A percentile compares a stretch with the other conserved stretches of the same genome.
phyloP scores from a whole-genome alignment of 2,113 vertebrate genomes.

The Trichechus manatus region DNA sequence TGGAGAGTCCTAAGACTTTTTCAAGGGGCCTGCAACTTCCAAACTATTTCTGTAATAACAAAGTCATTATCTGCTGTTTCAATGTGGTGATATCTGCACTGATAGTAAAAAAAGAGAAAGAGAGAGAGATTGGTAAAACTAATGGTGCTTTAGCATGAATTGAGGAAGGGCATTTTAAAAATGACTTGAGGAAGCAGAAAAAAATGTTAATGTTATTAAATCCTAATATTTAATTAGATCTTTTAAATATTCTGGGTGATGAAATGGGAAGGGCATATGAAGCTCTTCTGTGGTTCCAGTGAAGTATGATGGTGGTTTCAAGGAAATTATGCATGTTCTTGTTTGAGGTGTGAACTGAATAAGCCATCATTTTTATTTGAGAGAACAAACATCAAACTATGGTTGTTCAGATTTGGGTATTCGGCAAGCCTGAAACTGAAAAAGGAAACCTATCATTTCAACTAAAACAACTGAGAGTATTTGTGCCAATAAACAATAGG shows the following conservation, averaged over 20 bases:
- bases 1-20: neutral
- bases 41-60: neutral
- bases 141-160: neutral
- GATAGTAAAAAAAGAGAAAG: neutral
- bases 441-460: neutral
- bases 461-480: neutral
- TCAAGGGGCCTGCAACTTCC: neutral
- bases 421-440: neutral
- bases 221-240: neutral
- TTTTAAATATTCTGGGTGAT: neutral
- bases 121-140: neutral
- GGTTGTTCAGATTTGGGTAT: neutral
- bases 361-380: neutral
- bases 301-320: neutral
- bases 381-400: neutral
- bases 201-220: neutral
- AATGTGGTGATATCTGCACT: slow-evolving; percentile 39
- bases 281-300: neutral
- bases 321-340: neutral
- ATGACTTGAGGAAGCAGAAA: neutral
- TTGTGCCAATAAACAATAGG: neutral
- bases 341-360: neutral
- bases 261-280: neutral
- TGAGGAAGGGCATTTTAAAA: slow-evolving; percentile 5
- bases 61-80: neutral